Evolutionary conservation across 2,888 invertebrate genomes (phyloP).

Genomic region (Meteorus cinctellus): DNA sequence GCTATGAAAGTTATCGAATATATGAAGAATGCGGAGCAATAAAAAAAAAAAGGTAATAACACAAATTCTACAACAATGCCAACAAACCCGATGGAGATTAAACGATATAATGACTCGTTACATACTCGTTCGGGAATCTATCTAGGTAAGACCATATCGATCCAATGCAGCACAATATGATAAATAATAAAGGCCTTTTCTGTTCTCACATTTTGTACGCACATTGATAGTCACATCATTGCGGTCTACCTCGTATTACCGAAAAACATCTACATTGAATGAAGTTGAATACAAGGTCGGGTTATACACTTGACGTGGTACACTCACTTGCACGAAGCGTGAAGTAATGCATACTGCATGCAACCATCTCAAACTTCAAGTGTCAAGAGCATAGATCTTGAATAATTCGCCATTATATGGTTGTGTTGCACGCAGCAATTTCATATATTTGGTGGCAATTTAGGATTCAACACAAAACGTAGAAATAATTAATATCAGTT

Average conservation of each 20-base stretch:
- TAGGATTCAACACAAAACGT: background rate
- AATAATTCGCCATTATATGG: background rate
- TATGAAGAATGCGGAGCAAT: background rate
- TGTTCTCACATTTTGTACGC: background rate
- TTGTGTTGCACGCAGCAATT: background rate
- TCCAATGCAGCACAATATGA: background rate
- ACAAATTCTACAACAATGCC: background rate
- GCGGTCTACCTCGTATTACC: background rate
- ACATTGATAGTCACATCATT: background rate
- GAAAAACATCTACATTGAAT: background rate
- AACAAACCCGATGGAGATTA: background rate
- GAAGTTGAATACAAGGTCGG: background rate
- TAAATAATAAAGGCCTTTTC: background rate
- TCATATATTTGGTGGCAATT: background rate
- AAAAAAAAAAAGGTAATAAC: background rate
- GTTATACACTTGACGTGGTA: background rate
- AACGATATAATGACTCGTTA: conserved; percentile 1
- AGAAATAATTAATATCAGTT: background rate
- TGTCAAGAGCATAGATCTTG: background rate
- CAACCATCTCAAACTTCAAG: background rate
- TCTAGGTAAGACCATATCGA: background rate
- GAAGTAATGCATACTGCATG: background rate
- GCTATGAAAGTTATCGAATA: background rate
- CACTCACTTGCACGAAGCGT: background rate
- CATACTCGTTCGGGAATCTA: background rate